phyloP scores from a whole-genome alignment of 23 tunicate genomes.

The Trididemnum clinides region DNA sequence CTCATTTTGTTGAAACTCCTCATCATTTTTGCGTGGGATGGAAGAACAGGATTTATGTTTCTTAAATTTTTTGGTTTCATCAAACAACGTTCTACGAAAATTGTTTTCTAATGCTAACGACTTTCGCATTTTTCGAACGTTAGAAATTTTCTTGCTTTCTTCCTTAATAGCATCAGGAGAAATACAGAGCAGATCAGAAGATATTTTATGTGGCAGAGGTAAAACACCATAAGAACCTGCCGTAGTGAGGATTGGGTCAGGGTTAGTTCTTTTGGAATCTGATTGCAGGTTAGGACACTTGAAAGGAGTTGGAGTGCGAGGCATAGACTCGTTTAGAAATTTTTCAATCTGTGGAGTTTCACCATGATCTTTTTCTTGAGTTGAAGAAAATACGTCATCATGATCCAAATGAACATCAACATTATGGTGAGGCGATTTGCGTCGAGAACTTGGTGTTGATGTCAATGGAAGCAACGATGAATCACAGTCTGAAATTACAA shows the following conservation, averaged over 20 bases:
- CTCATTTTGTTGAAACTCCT: background rate
- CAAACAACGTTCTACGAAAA: background rate
- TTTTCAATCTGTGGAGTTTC: conserved; percentile 65
- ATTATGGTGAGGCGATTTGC: conserved; percentile 17
- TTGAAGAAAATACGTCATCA: background rate
- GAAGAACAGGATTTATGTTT: background rate
- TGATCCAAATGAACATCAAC: background rate
- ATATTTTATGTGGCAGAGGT: too few relatives aligned
- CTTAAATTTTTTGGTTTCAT: conserved; percentile 33
- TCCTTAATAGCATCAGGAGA: background rate
- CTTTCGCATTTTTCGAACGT: background rate
- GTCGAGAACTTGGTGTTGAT: conserved; percentile 69
- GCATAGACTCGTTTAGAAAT: conserved; percentile 66
- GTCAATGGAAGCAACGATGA: conserved; percentile 36
- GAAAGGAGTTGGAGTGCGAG: conserved; percentile 82
- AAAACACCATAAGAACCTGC: too few relatives aligned
- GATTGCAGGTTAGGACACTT: conserved; percentile 35
- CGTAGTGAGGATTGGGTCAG: background rate
- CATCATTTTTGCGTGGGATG: background rate
- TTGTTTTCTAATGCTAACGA: background rate
- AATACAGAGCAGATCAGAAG: too few relatives aligned
- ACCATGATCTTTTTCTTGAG: background rate
- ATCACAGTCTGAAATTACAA: background rate
- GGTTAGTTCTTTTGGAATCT: background rate
- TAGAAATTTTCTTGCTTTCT: background rate